Evolutionary conservation across 64 coral and sea anemone species (phyloP).

Genomic region (Pocillopora verrucosa): DNA sequence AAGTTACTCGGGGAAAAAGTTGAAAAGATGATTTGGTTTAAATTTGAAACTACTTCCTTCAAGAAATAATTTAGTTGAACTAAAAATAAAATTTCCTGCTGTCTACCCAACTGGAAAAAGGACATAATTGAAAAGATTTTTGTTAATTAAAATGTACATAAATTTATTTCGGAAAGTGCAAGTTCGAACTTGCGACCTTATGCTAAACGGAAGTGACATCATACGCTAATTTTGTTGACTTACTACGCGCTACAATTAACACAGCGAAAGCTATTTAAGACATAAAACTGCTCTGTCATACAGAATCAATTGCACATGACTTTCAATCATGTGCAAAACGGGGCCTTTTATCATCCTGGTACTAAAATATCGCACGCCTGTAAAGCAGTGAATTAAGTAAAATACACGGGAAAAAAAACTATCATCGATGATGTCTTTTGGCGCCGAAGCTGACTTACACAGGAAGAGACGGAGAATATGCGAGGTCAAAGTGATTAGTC

Average conservation of each 20-base stretch:
- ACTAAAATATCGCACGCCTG: neutral
- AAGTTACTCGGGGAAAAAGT: neutral
- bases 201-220: constrained; percentile 25
- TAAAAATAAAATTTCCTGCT: neutral
- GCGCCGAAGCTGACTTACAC: neutral
- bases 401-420: neutral
- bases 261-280: constrained; percentile 3
- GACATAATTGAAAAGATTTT: neutral
- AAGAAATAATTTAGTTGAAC: no score
- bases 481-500: constrained; percentile 1
- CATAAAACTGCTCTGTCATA: constrained; percentile 23
- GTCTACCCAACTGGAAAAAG: neutral
- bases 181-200: neutral
- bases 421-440: neutral
- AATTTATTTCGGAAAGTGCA: constrained; percentile 2
- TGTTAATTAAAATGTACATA: neutral
- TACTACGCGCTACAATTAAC: constrained; percentile 20
- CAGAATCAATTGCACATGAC: constrained; percentile 38
- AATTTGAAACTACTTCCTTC: no score
- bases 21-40: no score
- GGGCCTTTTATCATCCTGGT: constrained; percentile 24
- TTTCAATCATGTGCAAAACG: constrained; percentile 32
- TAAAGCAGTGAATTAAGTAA: neutral
- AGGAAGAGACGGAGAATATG: neutral
- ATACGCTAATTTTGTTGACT: constrained; percentile 36